Conservation (phyloP, 2,797 vertebrate genomes). For the Arrhamphus sclerolepis region DNA sequence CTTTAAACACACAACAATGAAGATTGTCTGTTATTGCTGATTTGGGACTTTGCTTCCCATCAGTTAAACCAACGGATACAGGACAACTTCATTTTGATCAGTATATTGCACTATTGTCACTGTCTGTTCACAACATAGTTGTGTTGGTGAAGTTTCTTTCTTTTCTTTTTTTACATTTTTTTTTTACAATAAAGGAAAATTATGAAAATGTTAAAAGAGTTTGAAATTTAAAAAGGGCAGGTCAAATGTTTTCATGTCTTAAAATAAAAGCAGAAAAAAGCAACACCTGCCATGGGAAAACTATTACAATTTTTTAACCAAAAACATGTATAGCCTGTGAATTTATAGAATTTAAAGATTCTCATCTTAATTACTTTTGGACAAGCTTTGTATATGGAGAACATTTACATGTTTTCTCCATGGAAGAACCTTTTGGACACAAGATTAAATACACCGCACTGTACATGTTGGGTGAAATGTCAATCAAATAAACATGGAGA, state of each 20-base stretch:
- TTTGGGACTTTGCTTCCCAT: slow-evolving; percentile 70
- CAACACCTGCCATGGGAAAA: slow-evolving; percentile 8
- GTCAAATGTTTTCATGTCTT: slow-evolving; percentile 21
- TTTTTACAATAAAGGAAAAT: slow-evolving; percentile 23
- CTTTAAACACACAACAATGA: slow-evolving; percentile 75
- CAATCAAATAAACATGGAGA: slow-evolving; percentile 55
- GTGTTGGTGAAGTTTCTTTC: slow-evolving; percentile 60
- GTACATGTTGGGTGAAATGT: slow-evolving; percentile 25
- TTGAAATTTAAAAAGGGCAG: slow-evolving; percentile 46
- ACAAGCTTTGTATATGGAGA: slow-evolving; percentile 39
- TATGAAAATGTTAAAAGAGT: slow-evolving; percentile 38
- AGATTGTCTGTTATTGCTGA: slow-evolving; percentile 86
- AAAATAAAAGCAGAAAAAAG: slow-evolving; percentile 27
- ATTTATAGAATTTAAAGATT: slow-evolving; percentile 14
- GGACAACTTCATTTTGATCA: slow-evolving; percentile 78
- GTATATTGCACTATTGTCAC: slow-evolving; percentile 85
- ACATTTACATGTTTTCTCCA: slow-evolving; percentile 40
- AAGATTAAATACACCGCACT: slow-evolving; percentile 35
- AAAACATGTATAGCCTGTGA: slow-evolving; percentile 24
- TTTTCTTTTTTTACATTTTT: slow-evolving; percentile 1
- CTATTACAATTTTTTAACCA: slow-evolving; percentile 22
- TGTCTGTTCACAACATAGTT: slow-evolving; percentile 80
- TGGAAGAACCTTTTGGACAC: slow-evolving; percentile 65
- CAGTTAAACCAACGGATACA: slow-evolving; percentile 77
- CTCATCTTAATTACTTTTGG: slow-evolving; percentile 24